These are phyloP conservation scores for Tromatobia lineatoria DNA, from an alignment of 2,888 invertebrate genomes.

Conservation along the genomic window DNA sequence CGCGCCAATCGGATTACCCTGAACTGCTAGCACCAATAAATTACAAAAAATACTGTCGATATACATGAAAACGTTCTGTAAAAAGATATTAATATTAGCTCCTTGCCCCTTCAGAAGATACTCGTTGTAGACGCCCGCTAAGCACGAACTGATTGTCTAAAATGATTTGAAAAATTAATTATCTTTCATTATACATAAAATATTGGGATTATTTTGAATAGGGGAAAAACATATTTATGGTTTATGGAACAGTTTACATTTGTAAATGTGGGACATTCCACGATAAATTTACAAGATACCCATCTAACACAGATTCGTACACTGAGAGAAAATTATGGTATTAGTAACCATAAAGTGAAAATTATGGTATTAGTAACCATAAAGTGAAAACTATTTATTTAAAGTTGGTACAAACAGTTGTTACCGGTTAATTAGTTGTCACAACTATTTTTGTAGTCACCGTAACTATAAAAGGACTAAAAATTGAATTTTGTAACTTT, in stretches of 20 bases:
- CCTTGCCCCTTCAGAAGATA: constrained; percentile 95
- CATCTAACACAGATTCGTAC: no score
- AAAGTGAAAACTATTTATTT: no score
- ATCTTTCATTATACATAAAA: not conserved
- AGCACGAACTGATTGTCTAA: constrained; percentile 96
- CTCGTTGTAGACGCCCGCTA: constrained; percentile 98
- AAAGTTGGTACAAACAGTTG: no score
- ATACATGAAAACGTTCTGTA: constrained; percentile 98
- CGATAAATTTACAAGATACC: no score
- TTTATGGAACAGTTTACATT: not conserved
- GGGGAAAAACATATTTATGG: not conserved
- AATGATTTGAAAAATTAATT: constrained; percentile 80
- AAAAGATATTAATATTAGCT: constrained; percentile 93
- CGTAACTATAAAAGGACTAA: no score
- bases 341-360: no score
- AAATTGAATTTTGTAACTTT: no score
- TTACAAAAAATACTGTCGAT: constrained; percentile 97
- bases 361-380: no score
- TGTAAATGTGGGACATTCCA: not conserved
- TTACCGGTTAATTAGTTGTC: no score
- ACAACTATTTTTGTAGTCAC: no score
- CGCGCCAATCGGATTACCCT: constrained; percentile 89
- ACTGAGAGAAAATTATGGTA: no score
- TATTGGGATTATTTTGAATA: not conserved
- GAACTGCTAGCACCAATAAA: constrained; percentile 88